Base-by-base conservation (phyloP, 2,113 vertebrate genomes). In the Notothenia rossii region DNA sequence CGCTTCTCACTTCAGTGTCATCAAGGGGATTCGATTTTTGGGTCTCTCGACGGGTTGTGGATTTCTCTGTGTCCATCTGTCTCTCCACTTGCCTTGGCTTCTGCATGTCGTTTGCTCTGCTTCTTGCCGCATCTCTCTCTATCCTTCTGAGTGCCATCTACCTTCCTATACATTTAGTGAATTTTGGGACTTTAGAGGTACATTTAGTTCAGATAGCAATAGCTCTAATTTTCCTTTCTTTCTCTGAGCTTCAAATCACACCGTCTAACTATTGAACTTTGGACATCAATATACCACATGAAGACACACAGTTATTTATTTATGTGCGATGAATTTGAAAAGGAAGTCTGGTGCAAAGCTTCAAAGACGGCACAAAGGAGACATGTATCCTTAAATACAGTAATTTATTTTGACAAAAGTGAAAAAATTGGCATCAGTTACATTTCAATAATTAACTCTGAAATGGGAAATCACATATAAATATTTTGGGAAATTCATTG, bases 31-130 rank as follows among this genome's bases (percentile, higher is more conserved):
- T 84, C 18, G 40, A 22, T 75, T 75, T 77, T 25, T 84, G 12
- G 70, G 60, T 79, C 63, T 81, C 58, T 5, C 14, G 43, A 81
- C 13, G 13, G 17, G 13, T 12, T 76, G 53, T 77, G 59, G 15
- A 60, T 75, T 58, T 71, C 72, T 72, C 49, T 67, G n/a, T 53
- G 50, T 84, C 75, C 72, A 72, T 86, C 79, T 77, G 78, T 83
- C 69, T 86, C 66, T 69, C 55, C 20, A 25, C 72, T 71, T 75
- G 58, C 72, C 62, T 82, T 48, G 63, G 64, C 67, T 71, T 62
- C 64, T 64, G 33, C 36, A 51, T 60, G 49, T 63, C 7, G 67
- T 40, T 55, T 46, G 15, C 51, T 68, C 29, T 58, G 11, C 59
- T 45, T 71, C 69, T 40, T 17, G 29, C n/a, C 5, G 29, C n/a